A percentile compares a stretch with the other conserved stretches of the same genome.
Conservation (phyloP, 2,797 vertebrate genomes). For the Scolopax bukidnonensis region DNA sequence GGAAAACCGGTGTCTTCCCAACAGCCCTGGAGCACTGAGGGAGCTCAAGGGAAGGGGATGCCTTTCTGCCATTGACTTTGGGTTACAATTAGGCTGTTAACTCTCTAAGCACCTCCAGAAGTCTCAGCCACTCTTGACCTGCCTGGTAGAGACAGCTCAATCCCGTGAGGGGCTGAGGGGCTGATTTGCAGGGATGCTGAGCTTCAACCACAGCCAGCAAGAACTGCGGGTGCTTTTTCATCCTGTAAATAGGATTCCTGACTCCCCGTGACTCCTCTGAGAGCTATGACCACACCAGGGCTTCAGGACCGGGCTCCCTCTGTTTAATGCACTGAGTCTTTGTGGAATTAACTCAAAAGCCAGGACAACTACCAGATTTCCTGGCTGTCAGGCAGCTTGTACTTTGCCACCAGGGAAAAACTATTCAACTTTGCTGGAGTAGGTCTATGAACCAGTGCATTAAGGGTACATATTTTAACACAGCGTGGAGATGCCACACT, state of each 20-base stretch:
- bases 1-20: background rate
- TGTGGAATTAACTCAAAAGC: slow-evolving; percentile 27
- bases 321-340: background rate
- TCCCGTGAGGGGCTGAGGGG: background rate
- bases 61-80: background rate
- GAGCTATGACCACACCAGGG: background rate
- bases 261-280: background rate
- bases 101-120: background rate
- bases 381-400: slow-evolving; percentile 15
- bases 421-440: slow-evolving; percentile 15
- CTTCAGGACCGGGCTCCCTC: background rate
- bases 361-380: slow-evolving; percentile 9
- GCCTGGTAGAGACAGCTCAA: rapidly evolving
- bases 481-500: slow-evolving; percentile 17
- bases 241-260: background rate
- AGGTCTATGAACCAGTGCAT: slow-evolving; percentile 29
- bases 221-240: background rate
- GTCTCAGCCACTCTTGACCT: background rate
- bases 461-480: slow-evolving; percentile 16
- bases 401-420: slow-evolving; percentile 31
- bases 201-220: background rate
- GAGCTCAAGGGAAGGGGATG: background rate
- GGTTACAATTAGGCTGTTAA: background rate
- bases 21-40: background rate
- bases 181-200: background rate